phyloP scores from a whole-genome alignment of 2,113 vertebrate species.

The Orycteropus afer region DNA sequence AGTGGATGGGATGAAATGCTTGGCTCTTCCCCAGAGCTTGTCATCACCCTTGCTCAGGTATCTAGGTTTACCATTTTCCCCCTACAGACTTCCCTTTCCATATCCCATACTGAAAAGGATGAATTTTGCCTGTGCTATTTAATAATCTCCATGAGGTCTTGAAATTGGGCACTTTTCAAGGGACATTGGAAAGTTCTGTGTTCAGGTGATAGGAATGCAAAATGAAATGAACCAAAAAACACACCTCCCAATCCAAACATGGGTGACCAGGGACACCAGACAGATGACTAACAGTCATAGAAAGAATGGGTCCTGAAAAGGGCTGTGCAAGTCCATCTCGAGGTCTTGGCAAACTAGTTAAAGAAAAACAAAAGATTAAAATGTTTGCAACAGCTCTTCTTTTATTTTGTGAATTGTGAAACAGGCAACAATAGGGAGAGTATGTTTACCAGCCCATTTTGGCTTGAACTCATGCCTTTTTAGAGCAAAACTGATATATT shows the following conservation, averaged over 20 bases:
- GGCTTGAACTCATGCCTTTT: constrained; percentile 32
- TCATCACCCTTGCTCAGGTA: constrained; percentile 69
- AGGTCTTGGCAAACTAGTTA: constrained; percentile 5
- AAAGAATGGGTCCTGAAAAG: neutral
- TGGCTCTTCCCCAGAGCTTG: constrained; percentile 53
- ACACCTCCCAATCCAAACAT: constrained; percentile 31
- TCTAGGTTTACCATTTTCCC: constrained; percentile 39
- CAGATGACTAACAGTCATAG: constrained; percentile 27
- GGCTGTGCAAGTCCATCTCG: neutral
- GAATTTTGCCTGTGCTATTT: constrained; percentile 46
- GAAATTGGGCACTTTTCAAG: constrained; percentile 46
- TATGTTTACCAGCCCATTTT: neutral
- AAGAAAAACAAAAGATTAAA: constrained; percentile 39
- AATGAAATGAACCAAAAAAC: constrained; percentile 43
- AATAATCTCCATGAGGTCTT: constrained; percentile 12
- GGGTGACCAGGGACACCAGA: constrained; percentile 34
- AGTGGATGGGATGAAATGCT: constrained; percentile 54
- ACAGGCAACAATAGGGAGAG: neutral
- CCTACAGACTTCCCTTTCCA: constrained; percentile 13
- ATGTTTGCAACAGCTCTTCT: neutral
- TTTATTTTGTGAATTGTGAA: constrained; percentile 55
- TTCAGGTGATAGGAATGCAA: constrained; percentile 64
- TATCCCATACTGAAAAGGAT: neutral
- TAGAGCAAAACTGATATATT: neutral
- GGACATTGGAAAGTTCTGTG: constrained; percentile 20